Evolutionary conservation across 2,797 vertebrate species (phyloP), one percentile per base, ranked within the genome.

Genomic region (Chelmon rostratus): DNA sequence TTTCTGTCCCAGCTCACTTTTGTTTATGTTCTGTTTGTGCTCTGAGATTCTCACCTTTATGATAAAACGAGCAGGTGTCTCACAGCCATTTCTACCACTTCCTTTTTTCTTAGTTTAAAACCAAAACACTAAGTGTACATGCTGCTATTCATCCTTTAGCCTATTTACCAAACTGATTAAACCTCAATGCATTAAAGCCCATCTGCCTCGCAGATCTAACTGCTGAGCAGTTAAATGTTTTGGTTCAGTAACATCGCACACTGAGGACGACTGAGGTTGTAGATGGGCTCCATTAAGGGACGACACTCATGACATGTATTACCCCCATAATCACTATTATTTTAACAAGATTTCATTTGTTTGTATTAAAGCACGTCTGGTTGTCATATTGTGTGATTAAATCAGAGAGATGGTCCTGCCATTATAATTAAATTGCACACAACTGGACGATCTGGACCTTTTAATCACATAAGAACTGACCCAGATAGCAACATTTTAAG

Each of bases 341-440:
- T 92, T 82, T 88, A 88, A 91, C 88, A 83, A 81, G 83, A 88
- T 89, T 89, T 61, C 44, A 84, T 91, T 89, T 89, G 66, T 85
- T 87, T 88, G 85, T 89, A 87, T 89, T 86, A 88, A 90, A 81
- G 78, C 69, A 83, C 42, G 75, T 79, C 72, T 82, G 83, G 86
- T 85, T 59, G 81, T 89, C 84, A 86, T 82, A 90, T 86, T 79
- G 73, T 12, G 0, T 64, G 79, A 91, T 93, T 92, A 80, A 89
- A 92, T 90, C 78, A 79, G 81, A 73, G 77, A 75, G 47, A 88
- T 74, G 81, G 53, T 73, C 79, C 68, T 68, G 63, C 68, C 31
- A 57, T 86, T 89, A 57, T 86, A 91, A 89, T 91, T 78, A 87
- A 89, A 91, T 86, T 68, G 64, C 68, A 81, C 40, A 76, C 88